Evolutionary conservation across 2,888 invertebrate species (phyloP), one percentile per base, ranked within the genome.

Genomic region (Oscheius sp.): DNA sequence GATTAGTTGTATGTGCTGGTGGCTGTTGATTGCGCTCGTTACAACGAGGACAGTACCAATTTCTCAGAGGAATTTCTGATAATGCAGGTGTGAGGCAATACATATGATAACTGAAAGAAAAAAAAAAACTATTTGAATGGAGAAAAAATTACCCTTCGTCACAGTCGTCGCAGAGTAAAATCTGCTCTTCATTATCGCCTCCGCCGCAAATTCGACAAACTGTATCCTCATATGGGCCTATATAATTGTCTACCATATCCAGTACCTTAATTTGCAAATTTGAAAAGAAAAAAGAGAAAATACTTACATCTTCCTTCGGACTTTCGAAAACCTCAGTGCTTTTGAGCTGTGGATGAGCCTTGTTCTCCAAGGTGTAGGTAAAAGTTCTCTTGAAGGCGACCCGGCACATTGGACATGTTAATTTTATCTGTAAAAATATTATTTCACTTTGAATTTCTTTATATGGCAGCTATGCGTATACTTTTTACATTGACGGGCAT

Each of bases 121-220:
- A 41, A 55, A 43, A 21, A 41, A 55, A 18, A 52, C 7, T n/a
- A n/a, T n/a, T n/a, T n/a, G n/a, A n/a, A n/a, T n/a, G n/a, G n/a
- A 52, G 27, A 7, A 66, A 53, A 41, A 18, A 25, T 23, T 55
- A 69, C 69, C 69, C 69, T 23, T 55, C 55, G 25, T 69, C 69
- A 41, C 69, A 69, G 1, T 29, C 69, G n/a, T 69, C 69, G 23
- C 69, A 69, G 5, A 69, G 35, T 7, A 69, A 35, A 23, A 69
- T 69, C 13, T 27, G 43, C 2, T 53, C 43, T 23, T 69, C 69
- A 16, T 56, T 41, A 7, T 69, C 69, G 1, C 69, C 69, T 41
- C 69, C 69, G 7, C 43, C 41, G 25, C 69, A 69, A 25, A 56
- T 29, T 12, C 29, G 41, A 41, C 69, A 69, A 43, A 52, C 43